Base-by-base conservation (phyloP, 1,140 invertebrate species). In the Drosophila kikkawai region DNA sequence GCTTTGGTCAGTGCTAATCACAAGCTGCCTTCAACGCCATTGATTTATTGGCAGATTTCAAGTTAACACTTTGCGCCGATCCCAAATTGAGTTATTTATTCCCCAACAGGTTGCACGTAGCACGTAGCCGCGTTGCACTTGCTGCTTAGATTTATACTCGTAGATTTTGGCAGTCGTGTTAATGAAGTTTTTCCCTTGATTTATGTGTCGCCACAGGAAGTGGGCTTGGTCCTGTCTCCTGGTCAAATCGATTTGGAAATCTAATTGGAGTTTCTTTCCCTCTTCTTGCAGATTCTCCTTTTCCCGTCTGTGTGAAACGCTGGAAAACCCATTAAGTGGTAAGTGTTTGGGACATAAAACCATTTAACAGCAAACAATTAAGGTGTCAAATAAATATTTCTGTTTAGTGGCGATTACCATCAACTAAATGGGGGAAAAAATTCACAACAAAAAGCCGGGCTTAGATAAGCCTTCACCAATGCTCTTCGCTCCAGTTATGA, bases 21-120 rank as follows among this genome's bases (percentile, higher is more conserved):
- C 82, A 86, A 81, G 74, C 57, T 78, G 60, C 67, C 78, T 55
- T 69, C 64, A 69, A 77, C 64, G 65, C 57, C 82, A 81, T 85
- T 85, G 82, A 85, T 85, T 85, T 85, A 85, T 85, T 86, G 74
- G 64, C 53, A 85, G 84, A 86, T 82, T 85, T 81, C 82, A 86
- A 85, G 82, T 82, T 85, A 85, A 85, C 82, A 86, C 82, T 85
- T 73, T 76, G 50, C 29, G 29, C 74, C 63, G 73, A 77, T 78
- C 82, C 82, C 80, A 85, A 85, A 85, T 85, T 86, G 82, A 85
- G 82, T 85, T 85, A 86, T 85, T 86, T 85, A 85, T 85, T 86
- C 57, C 45, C 56, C 44, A 60, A 65, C 45, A 45, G 69, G 57
- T 34, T 63, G 55, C 74, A 60, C 55, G 70, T 74, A 64, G 58